These are phyloP conservation scores for Oplegnathus fasciatus DNA, from an alignment of 2,113 vertebrate genomes.

Conservation along the genomic window DNA sequence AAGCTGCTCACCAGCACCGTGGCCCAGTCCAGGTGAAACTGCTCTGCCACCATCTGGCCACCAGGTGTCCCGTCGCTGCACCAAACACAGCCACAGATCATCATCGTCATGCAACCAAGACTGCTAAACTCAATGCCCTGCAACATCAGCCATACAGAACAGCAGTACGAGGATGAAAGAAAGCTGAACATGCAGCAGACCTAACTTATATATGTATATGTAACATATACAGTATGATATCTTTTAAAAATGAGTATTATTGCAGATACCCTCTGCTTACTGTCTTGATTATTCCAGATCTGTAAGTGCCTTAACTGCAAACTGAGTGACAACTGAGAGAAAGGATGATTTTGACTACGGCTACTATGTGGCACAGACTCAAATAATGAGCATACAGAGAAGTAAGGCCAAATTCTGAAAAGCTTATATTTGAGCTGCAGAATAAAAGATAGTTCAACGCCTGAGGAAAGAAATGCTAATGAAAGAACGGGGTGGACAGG, in stretches of 20 bases:
- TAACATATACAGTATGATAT: no score
- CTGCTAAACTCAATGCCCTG: neutral
- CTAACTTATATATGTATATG: neutral
- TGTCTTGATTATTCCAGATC: neutral
- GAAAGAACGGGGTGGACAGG: neutral
- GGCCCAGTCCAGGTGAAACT: constrained; percentile 91
- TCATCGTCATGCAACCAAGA: neutral
- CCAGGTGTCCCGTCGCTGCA: constrained; percentile 90
- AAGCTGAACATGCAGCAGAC: neutral
- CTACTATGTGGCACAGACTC: neutral
- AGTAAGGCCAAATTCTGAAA: neutral
- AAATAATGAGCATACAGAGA: neutral
- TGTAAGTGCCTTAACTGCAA: neutral
- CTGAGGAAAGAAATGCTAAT: constrained; percentile 29
- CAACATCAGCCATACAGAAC: no score
- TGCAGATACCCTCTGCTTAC: neutral
- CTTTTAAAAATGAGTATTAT: neutral
- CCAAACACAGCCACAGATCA: neutral
- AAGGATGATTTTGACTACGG: neutral
- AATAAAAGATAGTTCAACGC: neutral
- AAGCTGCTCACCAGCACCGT: constrained; percentile 95
- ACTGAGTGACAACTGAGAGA: no score
- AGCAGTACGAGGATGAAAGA: neutral
- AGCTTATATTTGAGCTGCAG: neutral
- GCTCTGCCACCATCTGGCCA: constrained; percentile 91